Percentiles rank a stretch among this genome's conserved stretches.
Evolutionary conservation across 1,140 invertebrate species (phyloP).

Genomic region (Psix sp.): DNA sequence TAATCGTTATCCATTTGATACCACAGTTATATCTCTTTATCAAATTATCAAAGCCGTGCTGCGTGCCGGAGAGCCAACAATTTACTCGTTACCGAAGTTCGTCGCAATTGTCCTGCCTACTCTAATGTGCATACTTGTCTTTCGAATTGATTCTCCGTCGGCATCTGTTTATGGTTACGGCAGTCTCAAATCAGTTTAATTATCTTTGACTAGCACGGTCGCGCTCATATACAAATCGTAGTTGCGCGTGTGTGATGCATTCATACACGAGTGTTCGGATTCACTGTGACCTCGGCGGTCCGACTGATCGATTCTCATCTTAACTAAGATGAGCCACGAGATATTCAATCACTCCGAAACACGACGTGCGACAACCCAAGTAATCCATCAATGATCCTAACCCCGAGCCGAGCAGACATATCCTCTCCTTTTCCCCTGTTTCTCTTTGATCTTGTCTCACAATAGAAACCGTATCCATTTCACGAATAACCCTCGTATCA

Average conservation of each 20-base stretch:
- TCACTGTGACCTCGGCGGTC: constrained; percentile 63
- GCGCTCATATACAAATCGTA: constrained; percentile 44
- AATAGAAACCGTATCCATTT: constrained; percentile 50
- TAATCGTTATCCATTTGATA: constrained; percentile 56
- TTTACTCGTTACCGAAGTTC: constrained; percentile 44
- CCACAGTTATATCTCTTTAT: constrained; percentile 53
- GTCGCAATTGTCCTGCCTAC: constrained; percentile 30
- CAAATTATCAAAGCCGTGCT: constrained; percentile 47
- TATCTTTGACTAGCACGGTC: constrained; percentile 34
- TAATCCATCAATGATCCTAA: constrained; percentile 67
- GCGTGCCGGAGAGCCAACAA: constrained; percentile 36
- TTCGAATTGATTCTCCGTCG: constrained; percentile 45
- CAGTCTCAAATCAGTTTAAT: constrained; percentile 47
- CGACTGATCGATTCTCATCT: constrained; percentile 69
- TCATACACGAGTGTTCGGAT: constrained; percentile 60
- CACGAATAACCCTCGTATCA: constrained; percentile 52
- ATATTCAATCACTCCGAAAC: constrained; percentile 71
- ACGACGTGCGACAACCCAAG: constrained; percentile 63
- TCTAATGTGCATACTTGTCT: constrained; percentile 33
- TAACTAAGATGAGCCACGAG: constrained; percentile 67
- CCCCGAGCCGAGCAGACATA: constrained; percentile 17
- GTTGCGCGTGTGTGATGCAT: too few species aligned
- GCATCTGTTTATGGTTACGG: constrained; percentile 45
- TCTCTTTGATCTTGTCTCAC: constrained; percentile 57
- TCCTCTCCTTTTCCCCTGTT: constrained; percentile 44